Base-by-base conservation (phyloP, 2,888 invertebrate genomes). In the Drosophila emarginata region DNA sequence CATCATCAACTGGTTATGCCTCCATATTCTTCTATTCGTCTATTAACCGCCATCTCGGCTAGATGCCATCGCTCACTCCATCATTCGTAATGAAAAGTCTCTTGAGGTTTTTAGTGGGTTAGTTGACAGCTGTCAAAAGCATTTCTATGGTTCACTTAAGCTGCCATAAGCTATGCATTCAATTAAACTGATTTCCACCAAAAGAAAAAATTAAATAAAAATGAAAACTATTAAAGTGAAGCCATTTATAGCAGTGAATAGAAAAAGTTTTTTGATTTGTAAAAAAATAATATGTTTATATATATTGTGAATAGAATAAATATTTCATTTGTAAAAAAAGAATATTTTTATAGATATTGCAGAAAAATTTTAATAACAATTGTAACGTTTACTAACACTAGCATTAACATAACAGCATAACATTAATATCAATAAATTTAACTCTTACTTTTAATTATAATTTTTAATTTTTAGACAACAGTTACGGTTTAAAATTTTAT, bases 91-190 rank as follows among this genome's bases (percentile, higher is more conserved):
- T 78, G 70, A 72, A 76, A 76, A 76, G 64, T 60, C 68, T 60
- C 64, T 50, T 67, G 63, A 65, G 64, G 23, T 57, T 50, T 54
- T 64, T 71, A 64, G 56, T 67, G 65, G 72, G 74, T 78, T 61
- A 68, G 71, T 59, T 72, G 80, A 78, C 77, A 73, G 79, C 74
- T 75, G 72, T 67, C 80, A 80, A 70, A 70, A 52, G 63, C 68
- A 66, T 52, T 68, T 57, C 39, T 57, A 39, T 26, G 40, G 61
- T 39, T 57, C 36, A 54, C 37, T 51, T 37, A 61, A 53, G 56
- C 71, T 58, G 36, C 60, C 71, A 71, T 61, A 71, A 71, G 36
- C 61, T 64, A 39, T 23, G 37, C 60, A 52, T 71, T 76, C 63
- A 65, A 68, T 76, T 40, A 52, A 64, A 26, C 50, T 36, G 14